Evolutionary conservation across 2,113 vertebrate species (phyloP).

Genomic region (Mandrillus leucophaeus): DNA sequence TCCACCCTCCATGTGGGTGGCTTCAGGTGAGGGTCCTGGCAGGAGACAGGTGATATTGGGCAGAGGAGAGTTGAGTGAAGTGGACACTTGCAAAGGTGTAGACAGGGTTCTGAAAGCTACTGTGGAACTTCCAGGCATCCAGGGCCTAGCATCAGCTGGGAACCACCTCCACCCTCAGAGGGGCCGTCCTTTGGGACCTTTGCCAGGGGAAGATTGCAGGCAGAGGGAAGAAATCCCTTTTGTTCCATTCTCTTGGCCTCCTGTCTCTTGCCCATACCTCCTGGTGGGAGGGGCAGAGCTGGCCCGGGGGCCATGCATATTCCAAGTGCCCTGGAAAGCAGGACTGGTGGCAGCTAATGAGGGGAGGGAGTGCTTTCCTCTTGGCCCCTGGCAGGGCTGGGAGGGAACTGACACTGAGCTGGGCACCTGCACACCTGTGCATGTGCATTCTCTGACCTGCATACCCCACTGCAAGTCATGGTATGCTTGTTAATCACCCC

Average conservation of each 20-base stretch:
- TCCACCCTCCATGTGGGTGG: background rate
- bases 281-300: slow-evolving; percentile 52
- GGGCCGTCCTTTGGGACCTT: background rate
- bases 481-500: background rate
- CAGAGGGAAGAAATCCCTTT: background rate
- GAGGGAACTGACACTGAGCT: background rate
- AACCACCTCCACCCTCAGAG: background rate
- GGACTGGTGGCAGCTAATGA: background rate
- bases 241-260: background rate
- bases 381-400: background rate
- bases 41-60: background rate
- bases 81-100: background rate
- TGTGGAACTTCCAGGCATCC: background rate
- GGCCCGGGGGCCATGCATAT: background rate
- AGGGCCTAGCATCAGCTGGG: background rate
- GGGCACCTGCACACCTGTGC: background rate
- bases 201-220: accelerated
- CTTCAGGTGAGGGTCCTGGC: background rate
- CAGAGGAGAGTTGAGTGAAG: background rate
- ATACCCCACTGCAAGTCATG: accelerated
- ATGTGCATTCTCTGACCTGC: background rate
- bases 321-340: background rate
- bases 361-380: background rate
- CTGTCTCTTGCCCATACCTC: slow-evolving; percentile 64
- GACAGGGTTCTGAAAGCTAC: background rate